Evolutionary conservation across 2,888 invertebrate genomes (phyloP).

Genomic region (Globia sparganii): DNA sequence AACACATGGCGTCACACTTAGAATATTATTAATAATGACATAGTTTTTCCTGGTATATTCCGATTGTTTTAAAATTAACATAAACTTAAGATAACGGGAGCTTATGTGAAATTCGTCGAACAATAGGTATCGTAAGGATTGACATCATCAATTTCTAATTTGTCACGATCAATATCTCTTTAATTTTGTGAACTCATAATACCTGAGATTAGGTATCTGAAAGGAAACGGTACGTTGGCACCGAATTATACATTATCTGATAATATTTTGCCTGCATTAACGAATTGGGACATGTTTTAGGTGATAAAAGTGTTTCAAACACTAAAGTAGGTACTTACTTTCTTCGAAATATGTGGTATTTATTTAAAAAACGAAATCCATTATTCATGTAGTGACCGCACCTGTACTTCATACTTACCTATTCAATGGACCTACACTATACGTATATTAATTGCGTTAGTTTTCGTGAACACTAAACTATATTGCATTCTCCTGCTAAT

Average conservation of each 20-base stretch:
- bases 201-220: conserved; percentile 38
- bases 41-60: conserved; percentile 49
- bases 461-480: neutral
- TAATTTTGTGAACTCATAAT: conserved; percentile 48
- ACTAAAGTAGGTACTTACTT: conserved; percentile 8
- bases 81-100: conserved; percentile 51
- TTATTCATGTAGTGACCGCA: conserved; percentile 26
- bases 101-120: conserved; percentile 61
- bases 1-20: conserved; percentile 25
- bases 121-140: conserved; percentile 61
- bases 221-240: conserved; percentile 55
- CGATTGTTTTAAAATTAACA: conserved; percentile 47
- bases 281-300: conserved; percentile 56
- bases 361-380: conserved; percentile 19
- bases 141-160: conserved; percentile 64
- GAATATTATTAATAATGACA: conserved; percentile 45
- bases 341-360: conserved; percentile 20
- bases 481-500: too few relatives aligned
- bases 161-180: conserved; percentile 44
- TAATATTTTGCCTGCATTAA: conserved; percentile 55
- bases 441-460: neutral
- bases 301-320: conserved; percentile 52
- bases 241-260: conserved; percentile 59
- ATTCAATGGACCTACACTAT: neutral
- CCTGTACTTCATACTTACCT: conserved; percentile 7